Percentiles rank a stretch among this genome's conserved stretches.
phyloP scores from a whole-genome alignment of 37 sponge, comb jelly and placozoan genomes.

The Diacarnus erythraeanus region DNA sequence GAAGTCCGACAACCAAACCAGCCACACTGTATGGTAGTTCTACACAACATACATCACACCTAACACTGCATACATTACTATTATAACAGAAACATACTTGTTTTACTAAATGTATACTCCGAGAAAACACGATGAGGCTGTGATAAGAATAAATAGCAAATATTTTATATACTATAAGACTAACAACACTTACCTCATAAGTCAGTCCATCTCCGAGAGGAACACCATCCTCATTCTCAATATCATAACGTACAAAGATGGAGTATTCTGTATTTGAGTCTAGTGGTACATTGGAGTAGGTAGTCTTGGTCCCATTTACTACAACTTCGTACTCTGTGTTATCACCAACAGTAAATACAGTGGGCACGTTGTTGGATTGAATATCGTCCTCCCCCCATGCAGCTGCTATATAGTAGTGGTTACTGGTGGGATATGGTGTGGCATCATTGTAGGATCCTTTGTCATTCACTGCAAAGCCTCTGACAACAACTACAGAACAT shows the following conservation, averaged over 20 bases:
- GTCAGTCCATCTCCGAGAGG: too few species aligned
- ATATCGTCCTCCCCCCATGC: constrained; percentile 26
- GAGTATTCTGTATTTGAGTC: constrained; percentile 11
- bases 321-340: neutral
- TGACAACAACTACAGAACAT: constrained; percentile 21
- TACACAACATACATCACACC: neutral
- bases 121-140: constrained; percentile 12
- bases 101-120: neutral
- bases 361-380: neutral
- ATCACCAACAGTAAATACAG: constrained; percentile 31
- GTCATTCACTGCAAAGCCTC: too few species aligned
- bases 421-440: neutral
- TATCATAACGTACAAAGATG: constrained; percentile 22
- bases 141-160: neutral
- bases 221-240: constrained; percentile 19
- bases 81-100: neutral
- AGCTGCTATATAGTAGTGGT: constrained; percentile 33
- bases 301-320: neutral
- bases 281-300: constrained; percentile 23
- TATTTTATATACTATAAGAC: neutral
- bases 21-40: constrained; percentile 17
- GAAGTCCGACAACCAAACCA: constrained; percentile 16
- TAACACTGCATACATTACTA: neutral
- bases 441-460: constrained; percentile 10
- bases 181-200: neutral